phyloP scores from a whole-genome alignment of 2,113 vertebrate species.

The Corynorhinus townsendii region DNA sequence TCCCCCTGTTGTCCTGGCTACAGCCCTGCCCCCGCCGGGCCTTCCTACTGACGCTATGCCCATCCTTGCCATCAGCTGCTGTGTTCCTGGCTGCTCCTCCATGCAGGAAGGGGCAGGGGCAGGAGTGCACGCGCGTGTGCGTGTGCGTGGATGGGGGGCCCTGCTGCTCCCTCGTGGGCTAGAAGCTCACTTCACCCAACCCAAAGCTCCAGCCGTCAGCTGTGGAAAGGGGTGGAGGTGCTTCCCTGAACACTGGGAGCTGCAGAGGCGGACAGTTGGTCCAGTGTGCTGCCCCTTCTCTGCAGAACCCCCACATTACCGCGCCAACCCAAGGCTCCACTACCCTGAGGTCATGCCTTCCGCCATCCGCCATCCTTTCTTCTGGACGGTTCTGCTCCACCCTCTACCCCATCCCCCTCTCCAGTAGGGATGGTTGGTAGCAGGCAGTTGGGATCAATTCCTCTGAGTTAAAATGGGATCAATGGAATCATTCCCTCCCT shows the following conservation, averaged over 20 bases:
- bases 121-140: no score
- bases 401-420: neutral
- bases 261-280: neutral
- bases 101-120: neutral
- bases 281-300: neutral
- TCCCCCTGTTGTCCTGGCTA: neutral
- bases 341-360: neutral
- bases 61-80: neutral
- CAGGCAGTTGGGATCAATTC: neutral
- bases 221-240: rapidly evolving
- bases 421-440: neutral
- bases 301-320: neutral
- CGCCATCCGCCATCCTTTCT: neutral
- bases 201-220: neutral
- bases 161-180: neutral
- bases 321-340: rapidly evolving
- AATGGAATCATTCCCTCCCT: neutral
- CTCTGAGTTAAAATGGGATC: neutral
- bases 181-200: neutral
- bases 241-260: neutral
- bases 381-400: neutral
- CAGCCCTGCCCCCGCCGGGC: neutral
- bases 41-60: neutral
- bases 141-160: neutral
- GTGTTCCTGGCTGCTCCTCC: neutral